These are phyloP conservation scores for Hyppa rectilinea DNA, from an alignment of 2,888 invertebrate species.

Conservation along the genomic window DNA sequence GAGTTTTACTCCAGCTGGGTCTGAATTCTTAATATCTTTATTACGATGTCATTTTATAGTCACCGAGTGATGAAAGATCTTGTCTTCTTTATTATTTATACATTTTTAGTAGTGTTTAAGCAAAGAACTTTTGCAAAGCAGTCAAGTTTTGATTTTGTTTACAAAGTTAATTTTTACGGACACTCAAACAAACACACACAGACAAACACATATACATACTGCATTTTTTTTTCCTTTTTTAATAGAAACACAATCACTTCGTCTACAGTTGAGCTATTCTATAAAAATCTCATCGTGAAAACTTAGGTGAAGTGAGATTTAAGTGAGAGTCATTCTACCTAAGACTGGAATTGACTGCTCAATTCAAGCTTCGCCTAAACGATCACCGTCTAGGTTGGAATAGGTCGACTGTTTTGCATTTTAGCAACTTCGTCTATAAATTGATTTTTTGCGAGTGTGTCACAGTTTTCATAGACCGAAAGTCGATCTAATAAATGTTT, in stretches of 20 bases:
- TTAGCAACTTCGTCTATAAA: neutral
- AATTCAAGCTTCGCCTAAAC: too few relatives aligned
- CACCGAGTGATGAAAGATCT: slow-evolving; percentile 31
- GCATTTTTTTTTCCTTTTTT: too few relatives aligned
- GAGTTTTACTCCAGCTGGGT: slow-evolving; percentile 33
- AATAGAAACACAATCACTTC: neutral
- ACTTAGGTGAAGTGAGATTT: too few relatives aligned
- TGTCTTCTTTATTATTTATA: slow-evolving; percentile 39
- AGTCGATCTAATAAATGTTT: neutral
- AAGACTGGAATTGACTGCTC: too few relatives aligned
- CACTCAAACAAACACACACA: too few relatives aligned
- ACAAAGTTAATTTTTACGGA: slow-evolving; percentile 1
- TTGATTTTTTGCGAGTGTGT: neutral
- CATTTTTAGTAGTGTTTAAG: slow-evolving; percentile 27
- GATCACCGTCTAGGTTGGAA: too few relatives aligned
- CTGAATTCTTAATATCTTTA: slow-evolving; percentile 60
- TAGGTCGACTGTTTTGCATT: too few relatives aligned
- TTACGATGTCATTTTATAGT: slow-evolving; percentile 57
- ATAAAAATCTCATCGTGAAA: too few relatives aligned
- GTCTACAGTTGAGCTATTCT: too few relatives aligned
- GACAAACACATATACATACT: too few relatives aligned
- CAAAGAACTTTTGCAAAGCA: slow-evolving; percentile 5
- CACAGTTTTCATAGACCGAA: too few relatives aligned
- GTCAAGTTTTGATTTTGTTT: slow-evolving; percentile 11
- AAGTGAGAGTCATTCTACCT: too few relatives aligned